Percentiles rank a stretch among this genome's conserved stretches.
Evolutionary conservation across 1,140 invertebrate species (phyloP).

Genomic region (Bombus confusus): DNA sequence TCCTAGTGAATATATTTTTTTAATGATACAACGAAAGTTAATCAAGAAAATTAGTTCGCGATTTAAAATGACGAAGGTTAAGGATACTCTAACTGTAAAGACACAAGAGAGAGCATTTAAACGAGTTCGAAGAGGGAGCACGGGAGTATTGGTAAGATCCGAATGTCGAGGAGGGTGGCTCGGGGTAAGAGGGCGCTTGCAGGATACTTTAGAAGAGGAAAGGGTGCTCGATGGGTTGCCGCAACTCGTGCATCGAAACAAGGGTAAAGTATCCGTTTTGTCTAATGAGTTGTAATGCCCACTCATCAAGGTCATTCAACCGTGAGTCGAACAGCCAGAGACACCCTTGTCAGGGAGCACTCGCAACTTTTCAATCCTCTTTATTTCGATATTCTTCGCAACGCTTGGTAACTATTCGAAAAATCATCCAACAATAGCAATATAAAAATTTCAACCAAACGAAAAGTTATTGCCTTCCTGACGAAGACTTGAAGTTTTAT

Average conservation of each 20-base stretch:
- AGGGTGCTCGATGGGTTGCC: slow-evolving; percentile 35
- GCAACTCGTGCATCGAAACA: slow-evolving; percentile 33
- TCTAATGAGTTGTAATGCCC: slow-evolving; percentile 58
- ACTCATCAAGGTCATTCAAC: slow-evolving; percentile 42
- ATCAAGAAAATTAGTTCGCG: neutral
- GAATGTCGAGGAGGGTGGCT: neutral
- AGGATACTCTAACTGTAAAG: neutral
- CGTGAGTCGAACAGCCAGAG: slow-evolving; percentile 30
- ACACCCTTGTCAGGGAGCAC: slow-evolving; percentile 18
- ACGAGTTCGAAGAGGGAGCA: neutral
- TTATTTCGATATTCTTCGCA: slow-evolving; percentile 10
- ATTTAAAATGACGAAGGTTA: neutral
- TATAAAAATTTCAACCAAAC: neutral
- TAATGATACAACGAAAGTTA: neutral
- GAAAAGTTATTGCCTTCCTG: neutral
- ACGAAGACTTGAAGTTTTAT: neutral
- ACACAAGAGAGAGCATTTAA: neutral
- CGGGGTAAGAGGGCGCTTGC: neutral
- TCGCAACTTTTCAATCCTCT: slow-evolving; percentile 6
- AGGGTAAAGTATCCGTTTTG: slow-evolving; percentile 47
- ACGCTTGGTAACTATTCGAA: neutral
- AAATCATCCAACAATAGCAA: neutral
- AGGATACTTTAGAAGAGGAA: slow-evolving; percentile 29
- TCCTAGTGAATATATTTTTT: neutral
- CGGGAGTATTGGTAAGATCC: slow-evolving; percentile 5